Evolutionary conservation across 2,113 vertebrate species (phyloP), one percentile per base, ranked within the genome.

Genomic region (Abramis brama): DNA sequence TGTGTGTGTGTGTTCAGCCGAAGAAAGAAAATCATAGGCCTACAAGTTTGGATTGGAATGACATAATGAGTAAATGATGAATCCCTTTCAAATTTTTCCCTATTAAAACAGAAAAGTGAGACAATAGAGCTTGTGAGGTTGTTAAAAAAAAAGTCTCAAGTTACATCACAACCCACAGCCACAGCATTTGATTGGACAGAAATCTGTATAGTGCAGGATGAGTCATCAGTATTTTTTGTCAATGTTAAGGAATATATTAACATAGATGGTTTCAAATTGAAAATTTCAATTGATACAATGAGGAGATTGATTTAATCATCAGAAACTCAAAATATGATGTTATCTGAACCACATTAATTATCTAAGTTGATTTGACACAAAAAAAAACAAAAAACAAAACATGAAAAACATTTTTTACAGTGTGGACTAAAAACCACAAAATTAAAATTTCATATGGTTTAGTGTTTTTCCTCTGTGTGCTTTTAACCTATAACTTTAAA

Each of bases 151-250:
- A 36, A 21, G 66, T 36, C 19, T 70, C 27, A 33, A 33, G 17
- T 33, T 33, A 68, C 6, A 33, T 68, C 27, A n/a, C n/a, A n/a
- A n/a, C n/a, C n/a, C n/a, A n/a, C n/a, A n/a, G n/a, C n/a, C n/a
- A n/a, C n/a, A n/a, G 36, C 39, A n/a, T 73, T 73, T 73, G 36
- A 73, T 73, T 73, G 70, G 70, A 43, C 4, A 23, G 45, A 73
- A n/a, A 45, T 45, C 21, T 0, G 66, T 43, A 23, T 43, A 45
- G 70, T 43, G 36, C 21, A 70, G 64, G 64, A 68, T 68, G 64
- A 68, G 15, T 33, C 64, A 43, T 71, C 36, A 71, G 70, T 45
- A 12, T 43, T 73, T 71, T 73, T 50, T 66, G 25, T 66, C 25
- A 33, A 33, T 68, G 64, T 68, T 68, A 68, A 30, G 27, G 64